Conservation (phyloP, 2,113 vertebrate species). For the Stictonetta naevosa region DNA sequence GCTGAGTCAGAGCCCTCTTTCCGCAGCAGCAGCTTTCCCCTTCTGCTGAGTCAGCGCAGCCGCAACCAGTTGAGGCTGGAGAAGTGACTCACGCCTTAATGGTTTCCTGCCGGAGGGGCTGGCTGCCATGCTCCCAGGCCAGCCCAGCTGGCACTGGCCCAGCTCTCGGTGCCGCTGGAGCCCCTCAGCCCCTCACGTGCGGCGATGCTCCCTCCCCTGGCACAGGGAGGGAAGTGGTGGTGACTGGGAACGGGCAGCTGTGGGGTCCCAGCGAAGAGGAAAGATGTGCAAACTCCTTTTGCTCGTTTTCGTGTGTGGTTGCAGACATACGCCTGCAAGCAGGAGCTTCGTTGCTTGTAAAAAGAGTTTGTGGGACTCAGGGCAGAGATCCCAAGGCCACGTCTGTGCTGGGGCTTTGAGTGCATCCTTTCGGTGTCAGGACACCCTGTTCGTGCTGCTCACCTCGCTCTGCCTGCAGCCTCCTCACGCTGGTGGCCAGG, state of each 20-base stretch:
- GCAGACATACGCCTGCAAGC: not conserved
- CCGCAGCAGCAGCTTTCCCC: not conserved
- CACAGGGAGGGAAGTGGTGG: not conserved
- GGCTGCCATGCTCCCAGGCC: not conserved
- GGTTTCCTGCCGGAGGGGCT: slow-evolving; percentile 39
- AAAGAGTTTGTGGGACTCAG: not conserved
- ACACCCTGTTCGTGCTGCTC: not conserved
- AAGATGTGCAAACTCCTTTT: not conserved
- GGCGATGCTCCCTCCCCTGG: accelerated
- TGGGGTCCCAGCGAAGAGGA: not conserved
- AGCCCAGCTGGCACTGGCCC: not conserved
- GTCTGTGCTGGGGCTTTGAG: not conserved
- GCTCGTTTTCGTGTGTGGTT: accelerated
- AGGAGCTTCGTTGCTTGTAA: not conserved
- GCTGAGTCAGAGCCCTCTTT: slow-evolving; percentile 36
- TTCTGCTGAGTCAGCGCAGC: slow-evolving; percentile 69
- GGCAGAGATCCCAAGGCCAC: not conserved
- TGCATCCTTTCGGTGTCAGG: not conserved
- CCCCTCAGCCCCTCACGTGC: not conserved
- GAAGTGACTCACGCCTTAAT: slow-evolving; percentile 63
- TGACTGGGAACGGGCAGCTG: accelerated
- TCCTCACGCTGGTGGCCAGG: accelerated
- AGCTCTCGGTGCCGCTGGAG: not conserved
- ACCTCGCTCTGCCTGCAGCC: not conserved
- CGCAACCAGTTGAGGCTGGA: slow-evolving; percentile 59